Base-by-base conservation (phyloP, 2,113 vertebrate genomes). In the Datnioides undecimradiatus region DNA sequence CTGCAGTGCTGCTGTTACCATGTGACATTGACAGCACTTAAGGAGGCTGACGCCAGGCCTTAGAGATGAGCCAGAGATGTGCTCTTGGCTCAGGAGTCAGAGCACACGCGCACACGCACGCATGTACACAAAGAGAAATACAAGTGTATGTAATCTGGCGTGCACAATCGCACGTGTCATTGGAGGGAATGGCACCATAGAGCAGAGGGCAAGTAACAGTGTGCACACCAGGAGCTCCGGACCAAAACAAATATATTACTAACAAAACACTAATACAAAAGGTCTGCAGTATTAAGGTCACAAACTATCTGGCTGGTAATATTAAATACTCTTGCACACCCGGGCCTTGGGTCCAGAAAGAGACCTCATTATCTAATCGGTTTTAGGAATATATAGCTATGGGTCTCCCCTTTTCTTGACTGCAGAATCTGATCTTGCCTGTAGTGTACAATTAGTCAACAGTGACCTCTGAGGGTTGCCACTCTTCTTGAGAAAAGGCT, bases 1-100 rank as follows among this genome's bases (percentile, higher is more conserved):
- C 55, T 79, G 90, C 79, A 66, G 80, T 36, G 80, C 76, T 78
- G 83, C 82, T 74, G 77, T 74, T 87, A 79, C 83, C 76, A 78
- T 69, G 87, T 91, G 91, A 92, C 92, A 90, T 19, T 90, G 91
- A 93, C 91, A 91, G 92, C 87, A 90, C 87, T 92, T 92, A 90
- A 89, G 84, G 70, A 89, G 41, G 78, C 79, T 80, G 85, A 90
- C 33, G 79, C 75, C 69, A 69, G 82, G 63, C 62, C 80, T 79
- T 41, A 69, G 79, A 82, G 76, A 89, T 71, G 71, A 87, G 83
- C 89, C 73, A 34, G 74, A 87, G 78, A 89, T 83, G 73, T 87
- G 87, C 77, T 75, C 64, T 63, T 81, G 45, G 70, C 64, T 75
- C 31, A 63, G 67, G 72, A 76, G 76, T 67, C 52, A 45, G 11